A percentile compares a stretch with the other conserved stretches of the same genome.
These are phyloP conservation scores for Epizoanthus fatuus DNA, from an alignment of 92 coral and sea anemone species.

Conservation along the genomic window DNA sequence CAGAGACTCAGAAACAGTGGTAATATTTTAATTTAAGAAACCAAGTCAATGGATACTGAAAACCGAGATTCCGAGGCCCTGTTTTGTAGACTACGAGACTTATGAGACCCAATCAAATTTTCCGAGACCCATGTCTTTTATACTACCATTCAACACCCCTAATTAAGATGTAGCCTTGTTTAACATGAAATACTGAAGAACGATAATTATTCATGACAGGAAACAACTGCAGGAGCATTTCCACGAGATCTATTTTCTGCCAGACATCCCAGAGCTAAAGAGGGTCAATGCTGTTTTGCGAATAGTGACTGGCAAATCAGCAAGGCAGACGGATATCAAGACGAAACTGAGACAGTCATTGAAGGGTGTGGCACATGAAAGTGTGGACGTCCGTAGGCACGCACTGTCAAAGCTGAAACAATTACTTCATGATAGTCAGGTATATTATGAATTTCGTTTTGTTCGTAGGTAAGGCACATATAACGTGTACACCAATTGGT, in stretches of 20 bases:
- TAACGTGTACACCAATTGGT: no score
- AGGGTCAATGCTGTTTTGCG: conserved; percentile 80
- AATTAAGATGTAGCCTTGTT: no score
- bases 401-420: conserved; percentile 93
- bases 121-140: no score
- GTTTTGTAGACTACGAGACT: no score
- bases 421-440: conserved; percentile 96
- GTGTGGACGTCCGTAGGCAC: conserved; percentile 89
- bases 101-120: no score
- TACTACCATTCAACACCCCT: no score
- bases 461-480: no score
- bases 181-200: no score
- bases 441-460: conserved; percentile 9
- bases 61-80: no score
- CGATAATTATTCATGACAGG: not conserved
- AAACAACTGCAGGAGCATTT: conserved; percentile 74
- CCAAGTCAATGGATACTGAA: no score
- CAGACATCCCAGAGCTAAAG: conserved; percentile 88
- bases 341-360: conserved; percentile 85
- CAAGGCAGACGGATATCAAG: conserved; percentile 73
- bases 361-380: conserved; percentile 94
- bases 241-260: conserved; percentile 96
- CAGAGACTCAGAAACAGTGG: no score
- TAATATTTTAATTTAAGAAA: no score
- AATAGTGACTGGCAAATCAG: conserved; percentile 71